These are phyloP conservation scores for Chymomyza costata DNA, from an alignment of 1,140 invertebrate genomes.

Conservation along the genomic window DNA sequence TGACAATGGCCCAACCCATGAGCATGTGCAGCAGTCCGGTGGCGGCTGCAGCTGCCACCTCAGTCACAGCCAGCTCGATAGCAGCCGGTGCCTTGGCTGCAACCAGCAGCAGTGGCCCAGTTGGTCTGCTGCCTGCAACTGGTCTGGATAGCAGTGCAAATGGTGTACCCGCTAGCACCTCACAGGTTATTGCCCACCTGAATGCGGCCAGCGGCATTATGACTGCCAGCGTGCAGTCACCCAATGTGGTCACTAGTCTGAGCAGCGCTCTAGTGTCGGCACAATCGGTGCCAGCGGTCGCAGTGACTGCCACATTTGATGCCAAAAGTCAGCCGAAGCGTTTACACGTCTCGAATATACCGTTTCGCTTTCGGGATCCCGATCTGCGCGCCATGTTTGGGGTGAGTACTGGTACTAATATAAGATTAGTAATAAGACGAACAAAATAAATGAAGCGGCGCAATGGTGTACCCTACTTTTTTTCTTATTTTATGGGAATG, in stretches of 20 bases:
- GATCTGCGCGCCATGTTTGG: slow-evolving; percentile 98
- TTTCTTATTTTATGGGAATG: no score
- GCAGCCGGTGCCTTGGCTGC: slow-evolving; percentile 57
- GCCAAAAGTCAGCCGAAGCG: slow-evolving; percentile 86
- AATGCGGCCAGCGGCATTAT: slow-evolving; percentile 64
- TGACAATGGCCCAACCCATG: slow-evolving; percentile 32
- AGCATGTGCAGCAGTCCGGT: slow-evolving; percentile 39
- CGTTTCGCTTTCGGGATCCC: slow-evolving; percentile 98
- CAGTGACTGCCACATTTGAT: slow-evolving; percentile 53
- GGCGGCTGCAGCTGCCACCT: slow-evolving; percentile 39
- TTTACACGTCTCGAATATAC: slow-evolving; percentile 98
- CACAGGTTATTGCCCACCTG: slow-evolving; percentile 69
- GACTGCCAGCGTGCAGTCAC: slow-evolving; percentile 50
- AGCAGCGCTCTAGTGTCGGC: slow-evolving; percentile 60
- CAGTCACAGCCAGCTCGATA: slow-evolving; percentile 63
- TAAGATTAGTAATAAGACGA: no score
- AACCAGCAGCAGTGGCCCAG: slow-evolving; percentile 45
- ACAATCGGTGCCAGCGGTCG: slow-evolving; percentile 42
- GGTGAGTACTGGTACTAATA: slow-evolving; percentile 83
- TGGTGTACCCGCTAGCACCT: slow-evolving; percentile 52
- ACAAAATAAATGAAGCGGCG: no score
- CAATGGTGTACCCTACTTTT: no score
- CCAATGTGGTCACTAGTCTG: slow-evolving; percentile 60
- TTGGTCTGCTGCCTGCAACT: slow-evolving; percentile 46
- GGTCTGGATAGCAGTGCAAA: slow-evolving; percentile 52